Percentiles rank a stretch among this genome's conserved stretches.
phyloP scores from a whole-genome alignment of 2,113 vertebrate species.

The Apus apus region DNA sequence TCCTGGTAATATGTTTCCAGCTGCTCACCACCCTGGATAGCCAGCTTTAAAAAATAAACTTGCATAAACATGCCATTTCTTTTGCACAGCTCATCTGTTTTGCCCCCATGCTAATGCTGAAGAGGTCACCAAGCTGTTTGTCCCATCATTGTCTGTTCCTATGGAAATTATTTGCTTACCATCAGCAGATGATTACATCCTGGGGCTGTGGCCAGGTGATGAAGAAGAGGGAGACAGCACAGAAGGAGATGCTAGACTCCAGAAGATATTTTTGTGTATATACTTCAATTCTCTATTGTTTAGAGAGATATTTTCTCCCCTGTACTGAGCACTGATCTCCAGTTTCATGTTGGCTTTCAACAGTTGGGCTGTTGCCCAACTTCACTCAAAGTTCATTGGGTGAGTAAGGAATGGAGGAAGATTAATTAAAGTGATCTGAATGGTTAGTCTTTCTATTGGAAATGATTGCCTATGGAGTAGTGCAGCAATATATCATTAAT shows the following conservation, averaged over 20 bases:
- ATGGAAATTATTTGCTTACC: neutral
- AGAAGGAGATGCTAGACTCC: neutral
- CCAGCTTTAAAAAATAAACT: slow-evolving; percentile 68
- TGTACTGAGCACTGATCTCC: neutral
- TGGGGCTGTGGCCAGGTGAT: neutral
- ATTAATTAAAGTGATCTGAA: slow-evolving; percentile 64
- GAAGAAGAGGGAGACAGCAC: neutral
- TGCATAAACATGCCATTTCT: slow-evolving; percentile 55
- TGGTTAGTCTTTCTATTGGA: slow-evolving; percentile 56
- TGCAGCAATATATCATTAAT: slow-evolving; percentile 32
- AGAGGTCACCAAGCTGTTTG: neutral
- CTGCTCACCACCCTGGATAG: slow-evolving; percentile 40
- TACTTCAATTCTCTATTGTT: neutral
- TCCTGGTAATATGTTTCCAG: slow-evolving; percentile 65
- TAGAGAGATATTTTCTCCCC: neutral
- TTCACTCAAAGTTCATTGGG: neutral
- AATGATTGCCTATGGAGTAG: neutral
- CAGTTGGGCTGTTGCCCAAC: slow-evolving; percentile 2
- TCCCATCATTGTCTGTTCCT: neutral
- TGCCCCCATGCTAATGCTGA: neutral
- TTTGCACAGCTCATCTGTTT: slow-evolving; percentile 44
- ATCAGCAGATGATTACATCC: neutral
- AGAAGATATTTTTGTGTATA: neutral
- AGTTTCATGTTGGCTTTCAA: neutral
- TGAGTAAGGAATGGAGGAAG: neutral